Evolutionary conservation across 2,888 invertebrate genomes (phyloP), one percentile per base, ranked within the genome.

Genomic region (Drosophila prostipennis): DNA sequence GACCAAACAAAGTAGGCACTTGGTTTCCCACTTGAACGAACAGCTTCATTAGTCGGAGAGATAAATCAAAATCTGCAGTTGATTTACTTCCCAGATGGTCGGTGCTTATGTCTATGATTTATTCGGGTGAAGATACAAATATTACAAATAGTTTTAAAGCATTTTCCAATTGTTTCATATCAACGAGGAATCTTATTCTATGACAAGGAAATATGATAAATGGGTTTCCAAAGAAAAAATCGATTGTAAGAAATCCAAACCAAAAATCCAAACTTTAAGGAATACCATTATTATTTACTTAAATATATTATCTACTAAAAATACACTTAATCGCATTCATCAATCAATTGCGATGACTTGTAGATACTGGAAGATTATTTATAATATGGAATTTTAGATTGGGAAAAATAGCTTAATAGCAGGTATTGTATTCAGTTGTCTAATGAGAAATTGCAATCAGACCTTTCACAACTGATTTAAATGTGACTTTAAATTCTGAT

Each of bases 51-150:
- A 70, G 72, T 54, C 43, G 29, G 11, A 32, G 23, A 48, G 53
- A 70, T 70, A 72, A 70, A 70, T 70, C 69, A 68, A 54, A 72
- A 53, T 72, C 49, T 39, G 48, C 67, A 40, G 65, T 42, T 48
- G 74, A 53, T 64, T 72, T 56, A 64, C 52, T 72, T 54, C 10
- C 74, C 67, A 73, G 64, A 64, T 72, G 74, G 72, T 49, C 19
- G 6, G 14, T 36, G 69, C 34, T 29, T 53, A 53, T 56, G 37
- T 34, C 16, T 37, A n/a, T 46, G 51, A 71, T 61, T 72, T 55
- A 61, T 48, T 32, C 11, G 39, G 4, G n/a, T 10, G 3, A n/a
- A 13, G 26, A 42, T 8, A 19, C 7, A 26, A 29, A 23, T 72
- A 19, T 37, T 32, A 45, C 16, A 26, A 6, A 34, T 53, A 40